Conservation (phyloP, 2,888 invertebrate genomes). For the Parnassius mnemosyne region DNA sequence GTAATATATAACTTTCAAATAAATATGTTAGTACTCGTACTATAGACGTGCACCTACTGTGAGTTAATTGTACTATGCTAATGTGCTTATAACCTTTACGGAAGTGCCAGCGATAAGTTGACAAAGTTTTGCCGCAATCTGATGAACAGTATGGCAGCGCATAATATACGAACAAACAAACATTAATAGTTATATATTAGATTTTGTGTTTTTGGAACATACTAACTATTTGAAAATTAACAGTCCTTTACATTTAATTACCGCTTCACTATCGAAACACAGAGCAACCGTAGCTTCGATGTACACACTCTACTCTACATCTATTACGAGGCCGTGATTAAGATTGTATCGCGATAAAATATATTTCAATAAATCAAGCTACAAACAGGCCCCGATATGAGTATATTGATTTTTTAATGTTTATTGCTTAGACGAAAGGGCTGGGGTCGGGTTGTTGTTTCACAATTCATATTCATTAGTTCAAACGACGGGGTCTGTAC, state of each 20-base stretch:
- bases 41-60: too few relatives aligned
- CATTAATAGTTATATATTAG: too few relatives aligned
- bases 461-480: constrained; percentile 76
- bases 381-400: constrained; percentile 63
- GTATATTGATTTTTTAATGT: constrained; percentile 76
- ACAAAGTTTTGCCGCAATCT: too few relatives aligned
- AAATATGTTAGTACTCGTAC: too few relatives aligned
- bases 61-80: too few relatives aligned
- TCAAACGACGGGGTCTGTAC: constrained; percentile 34
- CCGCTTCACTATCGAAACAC: neutral
- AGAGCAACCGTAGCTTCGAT: neutral
- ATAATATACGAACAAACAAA: too few relatives aligned
- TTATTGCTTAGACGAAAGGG: constrained; percentile 64
- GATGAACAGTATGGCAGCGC: too few relatives aligned
- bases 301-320: constrained; percentile 37
- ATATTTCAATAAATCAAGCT: constrained; percentile 75
- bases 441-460: constrained; percentile 57
- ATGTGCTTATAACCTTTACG: too few relatives aligned
- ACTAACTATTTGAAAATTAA: too few relatives aligned
- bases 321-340: constrained; percentile 73
- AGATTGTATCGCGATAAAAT: constrained; percentile 75
- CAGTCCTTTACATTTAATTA: constrained; percentile 4
- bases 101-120: too few relatives aligned
- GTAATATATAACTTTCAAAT: too few relatives aligned
- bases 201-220: too few relatives aligned